phyloP scores from a whole-genome alignment of 2,113 vertebrate genomes.

The Morone saxatilis region DNA sequence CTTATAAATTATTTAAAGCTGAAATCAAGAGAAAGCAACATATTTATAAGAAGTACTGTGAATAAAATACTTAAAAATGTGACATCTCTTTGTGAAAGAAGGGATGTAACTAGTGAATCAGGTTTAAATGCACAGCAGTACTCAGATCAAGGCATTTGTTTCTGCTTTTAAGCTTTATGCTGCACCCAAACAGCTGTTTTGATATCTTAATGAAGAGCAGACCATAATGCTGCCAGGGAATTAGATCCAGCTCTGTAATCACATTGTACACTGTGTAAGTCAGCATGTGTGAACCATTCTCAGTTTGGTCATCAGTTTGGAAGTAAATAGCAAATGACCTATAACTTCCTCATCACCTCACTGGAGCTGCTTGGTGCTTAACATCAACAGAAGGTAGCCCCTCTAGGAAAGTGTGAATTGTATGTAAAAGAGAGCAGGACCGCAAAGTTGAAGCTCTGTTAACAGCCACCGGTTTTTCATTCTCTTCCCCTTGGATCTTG shows the following conservation, averaged over 20 bases:
- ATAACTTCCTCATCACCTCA: not conserved
- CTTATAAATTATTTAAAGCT: too few species aligned
- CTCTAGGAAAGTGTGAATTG: not conserved
- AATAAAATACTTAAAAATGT: too few species aligned
- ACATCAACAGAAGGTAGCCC: not conserved
- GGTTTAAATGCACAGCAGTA: not conserved
- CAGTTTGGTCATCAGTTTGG: not conserved
- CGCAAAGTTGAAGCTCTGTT: not conserved
- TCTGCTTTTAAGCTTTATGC: not conserved
- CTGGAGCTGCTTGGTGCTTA: not conserved
- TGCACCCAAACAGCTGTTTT: not conserved
- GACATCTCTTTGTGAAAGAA: too few species aligned
- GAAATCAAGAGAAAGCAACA: too few species aligned
- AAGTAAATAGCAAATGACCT: not conserved
- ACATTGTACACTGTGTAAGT: not conserved
- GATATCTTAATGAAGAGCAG: not conserved
- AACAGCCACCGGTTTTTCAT: conserved; percentile 7
- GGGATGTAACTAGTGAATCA: not conserved
- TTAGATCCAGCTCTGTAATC: conserved; percentile 7
- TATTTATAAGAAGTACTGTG: too few species aligned
- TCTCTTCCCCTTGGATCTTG: conserved; percentile 34
- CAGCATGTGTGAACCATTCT: not conserved
- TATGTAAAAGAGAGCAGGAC: not conserved
- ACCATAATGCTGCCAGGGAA: not conserved
- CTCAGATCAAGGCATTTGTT: not conserved